Evolutionary conservation across 2,888 invertebrate species (phyloP), one percentile per base, ranked within the genome.

Genomic region (Trachelus tabidus): DNA sequence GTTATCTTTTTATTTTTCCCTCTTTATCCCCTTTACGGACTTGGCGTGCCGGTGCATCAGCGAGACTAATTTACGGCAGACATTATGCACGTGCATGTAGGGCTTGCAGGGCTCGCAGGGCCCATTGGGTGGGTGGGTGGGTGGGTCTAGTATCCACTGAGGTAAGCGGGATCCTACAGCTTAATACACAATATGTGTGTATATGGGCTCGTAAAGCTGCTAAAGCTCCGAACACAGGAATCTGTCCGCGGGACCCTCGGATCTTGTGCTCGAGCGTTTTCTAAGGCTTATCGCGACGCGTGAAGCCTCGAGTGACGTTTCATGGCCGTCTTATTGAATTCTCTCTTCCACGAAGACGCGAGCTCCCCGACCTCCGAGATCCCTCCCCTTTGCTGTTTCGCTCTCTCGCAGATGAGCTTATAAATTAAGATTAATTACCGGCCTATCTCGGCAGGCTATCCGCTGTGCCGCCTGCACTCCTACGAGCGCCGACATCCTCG

Each of bases 361-460:
- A 76, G 33, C 69, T 71, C 40, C 40, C 40, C 40, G 40, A 35
- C 37, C 15, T 12, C 37, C 68, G 68, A 31, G 68, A 69, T 68
- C 34, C 34, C 77, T 75, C 34, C 69, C 68, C 34, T 69, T 75
- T 15, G 15, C 40, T 1, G 40, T 40, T 40, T 40, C 40, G 0
- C 40, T 40, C 40, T 15, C 40, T 37, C 75, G 71, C 40, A 73
- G 76, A 78, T 77, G 78, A 77, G 80, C 80, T 81, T 79, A 77
- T 81, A 80, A 81, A 82, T 82, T 82, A 82, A 82, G 81, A 82
- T 82, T 81, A 82, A 82, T 82, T 82, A 82, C 81, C 76, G 73
- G 73, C 79, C 81, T 81, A 81, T 81, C 81, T 82, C 81, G 69
- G 68, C 33, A 23, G 69, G 69, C 69, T 15, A 30, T 11, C 30